phyloP scores from a whole-genome alignment of 2,113 vertebrate genomes.

The Physeter macrocephalus region DNA sequence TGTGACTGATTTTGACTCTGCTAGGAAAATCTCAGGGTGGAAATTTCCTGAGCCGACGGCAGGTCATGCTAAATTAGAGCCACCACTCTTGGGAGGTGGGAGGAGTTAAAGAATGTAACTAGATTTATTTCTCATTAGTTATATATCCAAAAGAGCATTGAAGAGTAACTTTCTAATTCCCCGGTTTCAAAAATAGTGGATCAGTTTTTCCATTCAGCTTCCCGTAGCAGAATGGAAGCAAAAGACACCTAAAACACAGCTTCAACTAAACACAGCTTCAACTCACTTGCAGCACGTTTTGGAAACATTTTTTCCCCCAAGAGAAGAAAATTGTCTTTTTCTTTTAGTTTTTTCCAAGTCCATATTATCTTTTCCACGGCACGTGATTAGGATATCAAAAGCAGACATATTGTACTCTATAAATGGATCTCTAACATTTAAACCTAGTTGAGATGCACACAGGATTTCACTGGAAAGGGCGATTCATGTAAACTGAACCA shows the following conservation, averaged over 20 bases:
- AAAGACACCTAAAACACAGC: conserved; percentile 22
- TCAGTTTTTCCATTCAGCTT: conserved; percentile 70
- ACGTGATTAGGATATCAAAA: conserved; percentile 6
- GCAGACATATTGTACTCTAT: not conserved
- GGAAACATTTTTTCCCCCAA: conserved; percentile 50
- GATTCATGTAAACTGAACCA: conserved; percentile 17
- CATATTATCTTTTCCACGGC: conserved; percentile 48
- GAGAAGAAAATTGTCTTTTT: conserved; percentile 18
- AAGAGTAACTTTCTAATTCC: conserved; percentile 69
- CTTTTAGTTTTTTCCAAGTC: conserved; percentile 32
- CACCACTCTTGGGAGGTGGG: conserved; percentile 38
- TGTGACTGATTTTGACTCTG: conserved; percentile 49
- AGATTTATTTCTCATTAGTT: conserved; percentile 66
- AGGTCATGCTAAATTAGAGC: conserved; percentile 49
- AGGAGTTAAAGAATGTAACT: conserved; percentile 46
- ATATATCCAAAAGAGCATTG: conserved; percentile 54
- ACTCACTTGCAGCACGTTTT: conserved; percentile 4
- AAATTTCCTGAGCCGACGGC: conserved; percentile 76
- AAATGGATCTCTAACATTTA: not conserved
- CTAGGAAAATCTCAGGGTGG: conserved; percentile 71
- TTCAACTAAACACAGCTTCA: not conserved
- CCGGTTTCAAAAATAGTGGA: conserved; percentile 63
- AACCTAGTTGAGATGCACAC: not conserved
- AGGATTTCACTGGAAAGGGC: conserved; percentile 23
- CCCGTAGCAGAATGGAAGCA: conserved; percentile 37